Evolutionary conservation across 1,140 invertebrate genomes (phyloP).

Genomic region (Frieseomelitta varia): DNA sequence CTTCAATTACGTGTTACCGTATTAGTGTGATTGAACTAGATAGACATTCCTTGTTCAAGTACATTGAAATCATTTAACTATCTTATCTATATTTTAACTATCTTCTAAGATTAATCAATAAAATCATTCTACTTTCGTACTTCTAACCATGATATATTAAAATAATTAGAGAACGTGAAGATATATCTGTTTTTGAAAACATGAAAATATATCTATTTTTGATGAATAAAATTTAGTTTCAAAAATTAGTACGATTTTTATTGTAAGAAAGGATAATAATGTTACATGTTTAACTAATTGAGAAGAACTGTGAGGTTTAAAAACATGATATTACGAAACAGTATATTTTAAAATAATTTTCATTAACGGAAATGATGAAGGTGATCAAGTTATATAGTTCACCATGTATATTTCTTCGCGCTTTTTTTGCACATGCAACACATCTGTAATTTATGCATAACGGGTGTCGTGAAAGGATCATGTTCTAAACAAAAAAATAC

Average conservation of each 20-base stretch:
- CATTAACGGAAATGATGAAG: conserved; percentile 1
- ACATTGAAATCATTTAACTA: conserved; percentile 27
- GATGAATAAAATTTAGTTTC: neutral
- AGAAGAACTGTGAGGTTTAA: neutral
- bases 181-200: neutral
- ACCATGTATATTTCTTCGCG: conserved; percentile 12
- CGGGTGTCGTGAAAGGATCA: conserved; percentile 3
- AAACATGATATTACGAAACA: neutral
- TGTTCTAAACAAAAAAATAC: neutral
- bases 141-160: neutral
- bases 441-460: neutral
- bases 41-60: conserved; percentile 36
- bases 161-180: neutral
- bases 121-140: neutral
- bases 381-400: conserved; percentile 22
- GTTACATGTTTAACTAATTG: no score
- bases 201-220: neutral
- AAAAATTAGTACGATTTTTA: neutral
- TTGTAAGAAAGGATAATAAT: neutral
- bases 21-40: conserved; percentile 1
- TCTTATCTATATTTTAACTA: conserved; percentile 34
- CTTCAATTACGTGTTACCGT: neutral
- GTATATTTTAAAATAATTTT: neutral
- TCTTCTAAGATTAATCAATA: neutral
- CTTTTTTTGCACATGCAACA: conserved; percentile 25